Percentiles rank a stretch among this genome's conserved stretches.
These are phyloP conservation scores for Mixornis gularis DNA, from an alignment of 2,113 vertebrate genomes.

Conservation along the genomic window DNA sequence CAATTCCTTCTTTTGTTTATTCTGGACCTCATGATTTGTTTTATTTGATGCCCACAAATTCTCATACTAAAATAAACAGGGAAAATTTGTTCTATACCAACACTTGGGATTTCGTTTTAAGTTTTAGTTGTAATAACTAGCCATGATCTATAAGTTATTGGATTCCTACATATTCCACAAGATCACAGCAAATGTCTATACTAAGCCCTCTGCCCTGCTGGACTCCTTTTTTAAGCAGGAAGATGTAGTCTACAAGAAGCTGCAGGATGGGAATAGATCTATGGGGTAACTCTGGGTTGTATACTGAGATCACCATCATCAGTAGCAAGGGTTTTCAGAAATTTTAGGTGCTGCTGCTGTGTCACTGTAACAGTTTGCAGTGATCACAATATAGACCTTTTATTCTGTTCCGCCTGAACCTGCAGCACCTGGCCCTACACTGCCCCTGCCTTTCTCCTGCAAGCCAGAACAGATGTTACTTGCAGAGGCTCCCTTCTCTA, in stretches of 20 bases:
- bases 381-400: not conserved
- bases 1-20: not conserved
- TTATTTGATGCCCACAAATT: not conserved
- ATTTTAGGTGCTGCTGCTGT: not conserved
- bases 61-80: not conserved
- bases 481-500: not conserved
- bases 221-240: not conserved
- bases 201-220: rapidly evolving
- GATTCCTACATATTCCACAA: not conserved
- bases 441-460: not conserved
- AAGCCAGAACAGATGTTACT: not conserved
- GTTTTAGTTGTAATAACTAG: not conserved
- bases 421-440: not conserved
- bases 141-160: not conserved
- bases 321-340: not conserved
- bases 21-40: not conserved
- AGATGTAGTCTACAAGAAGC: not conserved
- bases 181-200: not conserved
- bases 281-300: not conserved
- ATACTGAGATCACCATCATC: not conserved
- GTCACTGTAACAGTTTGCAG: not conserved
- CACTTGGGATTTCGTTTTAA: not conserved
- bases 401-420: not conserved
- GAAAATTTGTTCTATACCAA: not conserved
- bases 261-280: not conserved